A percentile compares a stretch with the other conserved stretches of the same genome.
Conservation (phyloP, 2,888 invertebrate species). For the Galerucella calmariensis region DNA sequence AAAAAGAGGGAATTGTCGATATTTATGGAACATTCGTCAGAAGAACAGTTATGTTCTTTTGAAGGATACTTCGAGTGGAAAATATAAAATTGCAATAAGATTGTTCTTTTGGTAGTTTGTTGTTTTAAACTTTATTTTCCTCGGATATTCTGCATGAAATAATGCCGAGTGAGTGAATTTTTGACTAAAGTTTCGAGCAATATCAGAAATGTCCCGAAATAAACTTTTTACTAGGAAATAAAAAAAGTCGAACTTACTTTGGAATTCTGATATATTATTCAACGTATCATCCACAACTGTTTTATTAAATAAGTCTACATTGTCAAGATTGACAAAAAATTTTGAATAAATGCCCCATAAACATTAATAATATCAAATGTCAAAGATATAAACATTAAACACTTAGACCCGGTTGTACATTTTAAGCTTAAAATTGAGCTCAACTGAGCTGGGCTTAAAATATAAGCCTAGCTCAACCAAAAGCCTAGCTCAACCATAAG, state of each 20-base stretch:
- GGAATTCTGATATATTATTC: not conserved
- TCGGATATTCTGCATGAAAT: not conserved
- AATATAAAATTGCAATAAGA: conserved; percentile 5
- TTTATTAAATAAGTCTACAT: no score
- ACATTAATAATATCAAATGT: no score
- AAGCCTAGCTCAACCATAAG: no score
- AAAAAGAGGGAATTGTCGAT: not conserved
- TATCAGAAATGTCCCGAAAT: not conserved
- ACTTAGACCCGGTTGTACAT: no score
- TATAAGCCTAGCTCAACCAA: no score
- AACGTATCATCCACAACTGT: no score
- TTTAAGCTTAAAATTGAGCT: no score
- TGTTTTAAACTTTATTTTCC: conserved; percentile 1
- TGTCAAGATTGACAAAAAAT: no score
- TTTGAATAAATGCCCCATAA: no score
- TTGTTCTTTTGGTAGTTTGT: conserved; percentile 1
- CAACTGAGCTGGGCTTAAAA: no score
- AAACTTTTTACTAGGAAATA: not conserved
- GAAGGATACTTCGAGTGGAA: not conserved
- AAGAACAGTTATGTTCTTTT: not conserved
- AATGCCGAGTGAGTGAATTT: not conserved
- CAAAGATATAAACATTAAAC: no score
- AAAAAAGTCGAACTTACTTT: not conserved
- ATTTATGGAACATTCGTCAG: not conserved
- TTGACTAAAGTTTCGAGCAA: not conserved